A percentile compares a stretch with the other conserved stretches of the same genome.
Conservation (phyloP, 1,140 invertebrate genomes). For the Akabosia matsudoensis region DNA sequence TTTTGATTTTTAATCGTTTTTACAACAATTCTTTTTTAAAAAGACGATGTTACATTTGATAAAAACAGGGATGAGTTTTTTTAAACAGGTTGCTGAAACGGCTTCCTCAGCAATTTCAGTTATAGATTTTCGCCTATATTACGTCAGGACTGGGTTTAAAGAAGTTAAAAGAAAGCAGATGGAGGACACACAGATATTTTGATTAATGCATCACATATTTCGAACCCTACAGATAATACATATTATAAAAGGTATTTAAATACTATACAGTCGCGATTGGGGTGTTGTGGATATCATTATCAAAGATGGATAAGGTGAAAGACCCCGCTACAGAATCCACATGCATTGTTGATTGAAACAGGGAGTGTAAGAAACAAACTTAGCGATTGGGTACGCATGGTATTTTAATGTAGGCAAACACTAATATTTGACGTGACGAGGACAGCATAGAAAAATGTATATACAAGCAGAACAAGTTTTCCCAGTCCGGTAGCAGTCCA, state of each 20-base stretch:
- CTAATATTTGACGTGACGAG: no score
- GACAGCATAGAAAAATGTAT: not conserved
- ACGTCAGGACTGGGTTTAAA: no score
- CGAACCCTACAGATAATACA: not conserved
- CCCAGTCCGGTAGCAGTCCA: not conserved
- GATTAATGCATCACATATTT: not conserved
- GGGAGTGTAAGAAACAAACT: not conserved
- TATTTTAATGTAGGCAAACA: no score
- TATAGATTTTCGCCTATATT: no score
- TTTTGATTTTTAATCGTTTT: not conserved
- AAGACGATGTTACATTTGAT: not conserved
- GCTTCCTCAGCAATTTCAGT: no score
- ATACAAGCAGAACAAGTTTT: conserved; percentile 6
- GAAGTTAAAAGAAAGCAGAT: not conserved
- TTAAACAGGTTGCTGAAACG: not conserved
- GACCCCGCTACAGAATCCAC: not conserved
- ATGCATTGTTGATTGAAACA: not conserved
- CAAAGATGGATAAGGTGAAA: not conserved
- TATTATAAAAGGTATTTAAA: no score
- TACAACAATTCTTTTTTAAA: not conserved
- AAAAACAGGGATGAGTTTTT: not conserved
- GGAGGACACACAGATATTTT: not conserved
- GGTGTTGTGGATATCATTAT: not conserved
- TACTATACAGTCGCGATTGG: no score
- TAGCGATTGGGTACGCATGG: not conserved